Evolutionary conservation across 2,797 vertebrate species (phyloP).

Genomic region (Falco columbarius): DNA sequence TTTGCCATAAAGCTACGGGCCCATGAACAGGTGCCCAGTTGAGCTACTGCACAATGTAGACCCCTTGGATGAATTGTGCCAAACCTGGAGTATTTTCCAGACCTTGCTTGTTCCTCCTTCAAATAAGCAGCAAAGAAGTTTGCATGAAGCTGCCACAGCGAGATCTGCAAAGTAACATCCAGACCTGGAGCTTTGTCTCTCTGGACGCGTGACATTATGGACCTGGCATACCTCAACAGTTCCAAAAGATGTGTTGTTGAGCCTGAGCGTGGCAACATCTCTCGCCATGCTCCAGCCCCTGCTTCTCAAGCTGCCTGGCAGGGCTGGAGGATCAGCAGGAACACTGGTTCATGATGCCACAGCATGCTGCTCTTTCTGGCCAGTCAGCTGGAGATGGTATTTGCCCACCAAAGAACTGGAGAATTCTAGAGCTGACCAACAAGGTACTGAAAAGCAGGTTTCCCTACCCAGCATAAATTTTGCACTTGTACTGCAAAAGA

Average conservation of each 20-base stretch:
- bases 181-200: not conserved
- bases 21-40: not conserved
- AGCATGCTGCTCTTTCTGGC: not conserved
- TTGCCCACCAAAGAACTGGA: not conserved
- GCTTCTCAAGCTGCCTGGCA: not conserved
- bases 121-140: not conserved
- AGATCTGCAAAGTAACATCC: not conserved
- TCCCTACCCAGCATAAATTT: not conserved
- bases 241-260: not conserved
- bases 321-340: not conserved
- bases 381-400: not conserved
- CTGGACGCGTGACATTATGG: not conserved
- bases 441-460: not conserved
- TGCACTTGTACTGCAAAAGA: not conserved
- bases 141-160: not conserved
- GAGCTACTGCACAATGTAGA: not conserved
- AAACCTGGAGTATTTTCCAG: not conserved
- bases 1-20: not conserved
- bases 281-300: not conserved
- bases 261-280: not conserved
- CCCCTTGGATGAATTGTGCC: not conserved
- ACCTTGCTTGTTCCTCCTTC: not conserved
- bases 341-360: not conserved
- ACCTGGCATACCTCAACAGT: fast-evolving
- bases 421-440: not conserved